A percentile compares a stretch with the other conserved stretches of the same genome.
phyloP scores from a whole-genome alignment of 2,888 invertebrate species.

The Scaptomyza reducta region DNA sequence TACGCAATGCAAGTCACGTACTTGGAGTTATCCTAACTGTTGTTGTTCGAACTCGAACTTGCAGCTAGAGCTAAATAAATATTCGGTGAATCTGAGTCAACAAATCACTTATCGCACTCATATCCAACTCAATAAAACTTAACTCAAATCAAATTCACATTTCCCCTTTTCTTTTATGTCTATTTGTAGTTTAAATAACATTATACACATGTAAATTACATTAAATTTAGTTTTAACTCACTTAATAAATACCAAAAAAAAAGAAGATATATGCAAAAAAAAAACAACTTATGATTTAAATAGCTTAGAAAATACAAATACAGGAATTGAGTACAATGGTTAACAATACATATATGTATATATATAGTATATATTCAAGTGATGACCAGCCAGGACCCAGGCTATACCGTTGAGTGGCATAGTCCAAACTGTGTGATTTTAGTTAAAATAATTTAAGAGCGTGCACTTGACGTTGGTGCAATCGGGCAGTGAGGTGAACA shows the following conservation, averaged over 20 bases:
- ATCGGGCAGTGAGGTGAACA: slow-evolving; percentile 84
- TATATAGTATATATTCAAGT: not conserved
- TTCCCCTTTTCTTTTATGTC: not conserved
- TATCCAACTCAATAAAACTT: not conserved
- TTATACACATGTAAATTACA: slow-evolving; percentile 21
- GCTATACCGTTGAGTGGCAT: not conserved
- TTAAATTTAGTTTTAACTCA: slow-evolving; percentile 12
- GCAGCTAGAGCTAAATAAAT: slow-evolving; percentile 29
- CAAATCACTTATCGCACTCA: slow-evolving; percentile 17
- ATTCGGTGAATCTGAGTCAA: slow-evolving; percentile 31
- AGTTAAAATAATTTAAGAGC: slow-evolving; percentile 81
- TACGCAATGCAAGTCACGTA: slow-evolving; percentile 51
- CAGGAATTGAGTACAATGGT: slow-evolving; percentile 35
- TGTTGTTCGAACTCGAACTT: not conserved
- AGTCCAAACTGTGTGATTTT: slow-evolving; percentile 29
- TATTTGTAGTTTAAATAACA: slow-evolving; percentile 39
- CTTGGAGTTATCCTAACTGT: slow-evolving; percentile 12
- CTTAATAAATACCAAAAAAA: slow-evolving; percentile 29
- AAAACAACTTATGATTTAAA: not conserved
- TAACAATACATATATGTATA: slow-evolving; percentile 6
- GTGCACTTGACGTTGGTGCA: slow-evolving; percentile 83
- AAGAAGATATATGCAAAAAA: slow-evolving; percentile 19
- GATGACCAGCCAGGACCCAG: slow-evolving; percentile 6
- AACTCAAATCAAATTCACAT: not conserved
- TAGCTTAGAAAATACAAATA: slow-evolving; percentile 22